Evolutionary conservation across 2,888 invertebrate species (phyloP).

Genomic region (Tachina grossa): DNA sequence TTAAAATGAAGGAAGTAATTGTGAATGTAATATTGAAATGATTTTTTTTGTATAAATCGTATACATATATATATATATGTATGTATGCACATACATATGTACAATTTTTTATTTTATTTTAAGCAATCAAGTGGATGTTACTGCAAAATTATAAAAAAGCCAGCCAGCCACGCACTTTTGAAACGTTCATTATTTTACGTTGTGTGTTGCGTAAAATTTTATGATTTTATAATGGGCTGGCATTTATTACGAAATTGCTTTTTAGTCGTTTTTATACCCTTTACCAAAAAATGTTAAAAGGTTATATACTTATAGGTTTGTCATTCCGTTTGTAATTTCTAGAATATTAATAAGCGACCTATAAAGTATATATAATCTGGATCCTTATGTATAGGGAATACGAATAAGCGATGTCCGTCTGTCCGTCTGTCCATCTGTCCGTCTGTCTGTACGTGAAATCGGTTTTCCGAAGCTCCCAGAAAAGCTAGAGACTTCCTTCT

Average conservation of each 20-base stretch:
- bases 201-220: conserved; percentile 73
- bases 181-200: conserved; percentile 25
- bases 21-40: not conserved
- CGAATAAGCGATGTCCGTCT: too few species aligned
- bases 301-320: too few species aligned
- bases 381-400: too few species aligned
- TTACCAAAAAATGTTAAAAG: too few species aligned
- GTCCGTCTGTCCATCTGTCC: too few species aligned
- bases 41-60: not conserved
- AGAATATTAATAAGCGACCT: too few species aligned
- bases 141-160: conserved; percentile 39
- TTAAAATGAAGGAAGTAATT: conserved; percentile 38
- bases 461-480: too few species aligned
- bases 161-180: conserved; percentile 43
- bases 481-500: too few species aligned
- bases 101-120: conserved; percentile 1
- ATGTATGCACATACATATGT: too few species aligned
- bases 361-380: too few species aligned
- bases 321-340: too few species aligned
- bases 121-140: conserved; percentile 55
- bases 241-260: conserved; percentile 69
- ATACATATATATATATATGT: not conserved
- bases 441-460: too few species aligned
- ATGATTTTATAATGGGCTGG: conserved; percentile 78
- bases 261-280: conserved; percentile 1